Base-by-base conservation (phyloP, 2,888 invertebrate species). In the Mechanitis messenoides region DNA sequence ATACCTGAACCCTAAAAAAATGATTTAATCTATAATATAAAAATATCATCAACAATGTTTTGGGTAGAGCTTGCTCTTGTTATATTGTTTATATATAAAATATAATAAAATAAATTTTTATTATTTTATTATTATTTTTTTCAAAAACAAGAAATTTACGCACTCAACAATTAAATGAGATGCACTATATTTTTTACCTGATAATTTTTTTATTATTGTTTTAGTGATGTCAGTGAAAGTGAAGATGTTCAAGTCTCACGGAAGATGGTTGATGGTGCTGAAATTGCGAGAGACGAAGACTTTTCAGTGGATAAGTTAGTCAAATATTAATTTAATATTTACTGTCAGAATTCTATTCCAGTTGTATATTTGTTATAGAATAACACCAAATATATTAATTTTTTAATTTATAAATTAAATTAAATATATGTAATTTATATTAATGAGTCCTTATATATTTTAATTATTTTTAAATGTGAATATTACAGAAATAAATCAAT, bases 151-250 rank as follows among this genome's bases (percentile, higher is more conserved):
- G 20, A 20, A 20, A 20, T 1, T 20, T 20, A 20, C 20, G 20
- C 20, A 20, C 20, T 20, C 20, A 20, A 20, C 20, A 20, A 20
- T 20, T 20, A 20, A 9, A 42, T 9, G 6, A 35, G 35, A 35
- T 35, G 2, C 35, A 42, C 9, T 9, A 42, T 9, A 42, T 42
- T 9, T 42, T 35, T 9, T 46, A 45, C 9, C 20, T 12, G 31
- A 33, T 38, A 31, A 9, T 45, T 58, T 31, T 62, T 33, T 31
- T 42, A 53, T 28, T 45, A 33, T 35, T 3, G 28, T 70, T 79
- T 53, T 69, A 87, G 87, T 56, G 81, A 88, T 35, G 68, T 69
- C 0, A 87, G 86, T 60, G 88, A 87, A 63, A 74, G 69, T 20
- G 88, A 87, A 53, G 84, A 84, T 2, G 57, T 67, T 0, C 67